phyloP scores from a whole-genome alignment of 2,113 vertebrate species.

The Corapipo altera region DNA sequence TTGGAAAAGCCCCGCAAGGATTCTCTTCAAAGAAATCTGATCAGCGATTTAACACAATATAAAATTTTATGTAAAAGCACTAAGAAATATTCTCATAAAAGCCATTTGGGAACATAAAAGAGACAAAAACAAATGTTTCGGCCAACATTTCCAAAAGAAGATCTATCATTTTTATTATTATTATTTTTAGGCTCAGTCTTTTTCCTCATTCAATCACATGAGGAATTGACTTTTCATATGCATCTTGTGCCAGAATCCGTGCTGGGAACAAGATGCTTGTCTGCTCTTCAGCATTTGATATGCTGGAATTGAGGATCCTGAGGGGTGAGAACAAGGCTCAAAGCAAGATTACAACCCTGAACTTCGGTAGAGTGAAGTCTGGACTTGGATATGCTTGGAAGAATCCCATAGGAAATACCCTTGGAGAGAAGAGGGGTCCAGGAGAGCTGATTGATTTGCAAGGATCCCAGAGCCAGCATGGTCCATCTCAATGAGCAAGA shows the following conservation, averaged over 20 bases:
- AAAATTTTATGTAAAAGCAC: slow-evolving; percentile 55
- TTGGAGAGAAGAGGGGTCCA: background rate
- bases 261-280: background rate
- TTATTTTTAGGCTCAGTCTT: slow-evolving; percentile 23
- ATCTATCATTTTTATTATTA: slow-evolving; percentile 17
- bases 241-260: background rate
- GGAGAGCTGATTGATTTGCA: background rate
- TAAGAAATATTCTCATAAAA: slow-evolving; percentile 36
- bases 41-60: slow-evolving; percentile 51
- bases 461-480: background rate
- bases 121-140: slow-evolving; percentile 27
- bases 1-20: slow-evolving; percentile 36
- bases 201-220: background rate
- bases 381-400: background rate
- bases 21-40: slow-evolving; percentile 57
- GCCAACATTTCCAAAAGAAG: slow-evolving; percentile 26
- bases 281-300: background rate
- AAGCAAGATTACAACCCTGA: background rate
- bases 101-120: slow-evolving; percentile 21
- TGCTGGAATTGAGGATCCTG: background rate
- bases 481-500: background rate
- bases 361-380: background rate
- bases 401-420: background rate
- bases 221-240: background rate
- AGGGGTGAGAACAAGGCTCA: background rate